These are phyloP conservation scores for Clitarchus hookeri DNA, from an alignment of 2,888 invertebrate species.

Conservation along the genomic window DNA sequence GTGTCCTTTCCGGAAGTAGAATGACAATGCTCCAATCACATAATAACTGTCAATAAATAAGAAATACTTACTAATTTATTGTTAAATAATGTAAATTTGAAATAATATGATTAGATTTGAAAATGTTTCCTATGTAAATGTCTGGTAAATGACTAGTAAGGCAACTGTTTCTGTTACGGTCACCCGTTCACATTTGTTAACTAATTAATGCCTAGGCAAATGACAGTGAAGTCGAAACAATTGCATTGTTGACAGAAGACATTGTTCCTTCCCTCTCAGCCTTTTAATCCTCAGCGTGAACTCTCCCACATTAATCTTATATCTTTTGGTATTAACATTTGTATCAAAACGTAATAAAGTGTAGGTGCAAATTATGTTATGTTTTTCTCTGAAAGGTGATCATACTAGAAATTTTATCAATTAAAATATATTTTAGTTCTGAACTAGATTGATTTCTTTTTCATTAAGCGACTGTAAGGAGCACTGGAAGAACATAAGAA, in stretches of 20 bases:
- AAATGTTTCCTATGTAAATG: neutral
- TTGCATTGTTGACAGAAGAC: too few relatives aligned
- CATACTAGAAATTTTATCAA: too few relatives aligned
- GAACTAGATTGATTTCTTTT: neutral
- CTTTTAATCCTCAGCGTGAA: too few relatives aligned
- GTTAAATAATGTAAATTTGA: neutral
- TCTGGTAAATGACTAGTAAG: neutral
- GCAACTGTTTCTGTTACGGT: neutral
- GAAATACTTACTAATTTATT: neutral
- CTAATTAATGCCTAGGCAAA: too few relatives aligned
- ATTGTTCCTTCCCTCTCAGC: too few relatives aligned
- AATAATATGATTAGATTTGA: neutral
- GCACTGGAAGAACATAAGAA: conserved; percentile 27
- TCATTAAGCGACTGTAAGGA: conserved; percentile 27
- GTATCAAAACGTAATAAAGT: too few relatives aligned
- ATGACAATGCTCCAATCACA: neutral
- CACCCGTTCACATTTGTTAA: neutral
- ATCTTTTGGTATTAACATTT: too few relatives aligned
- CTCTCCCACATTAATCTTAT: too few relatives aligned
- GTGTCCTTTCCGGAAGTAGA: neutral
- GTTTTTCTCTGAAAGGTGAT: too few relatives aligned
- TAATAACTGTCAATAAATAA: neutral
- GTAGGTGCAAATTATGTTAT: too few relatives aligned
- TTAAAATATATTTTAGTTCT: neutral
- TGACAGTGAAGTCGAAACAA: too few relatives aligned